Evolutionary conservation across 2,797 vertebrate species (phyloP), one percentile per base, ranked within the genome.

Genomic region (Carapus acus): DNA sequence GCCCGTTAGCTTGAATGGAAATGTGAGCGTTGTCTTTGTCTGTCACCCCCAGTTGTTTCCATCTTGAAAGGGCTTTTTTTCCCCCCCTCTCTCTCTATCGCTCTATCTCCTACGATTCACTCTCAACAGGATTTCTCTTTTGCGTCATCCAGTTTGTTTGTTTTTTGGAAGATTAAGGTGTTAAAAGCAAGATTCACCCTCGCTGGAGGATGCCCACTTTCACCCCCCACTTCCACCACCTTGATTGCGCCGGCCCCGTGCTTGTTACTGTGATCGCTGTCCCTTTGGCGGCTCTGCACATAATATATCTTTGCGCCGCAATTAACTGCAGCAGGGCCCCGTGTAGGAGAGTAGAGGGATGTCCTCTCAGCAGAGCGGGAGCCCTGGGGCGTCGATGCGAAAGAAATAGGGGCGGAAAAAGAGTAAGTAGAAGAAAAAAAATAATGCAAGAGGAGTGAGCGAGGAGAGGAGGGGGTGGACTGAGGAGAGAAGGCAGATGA

Each of bases 211-310:
- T 66, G 43, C 56, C 51, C 57, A 48, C 60, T 40, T 12, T 37
- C 58, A 9, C 53, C 19, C 21, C 44, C 38, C 43, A 39, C 57
- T 53, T 50, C 54, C 48, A 44, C 63, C 51, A 47, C 55, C 48
- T 56, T 52, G 23, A 22, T 60, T 53, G 56, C 4, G 0, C 56
- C 54, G 36, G 27, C 62, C 50, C 7, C 41, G 4, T 55, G 65
- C 80, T 78, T 76, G 74, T 81, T 83, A 77, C 74, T 49, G 71
- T 65, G 53, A 84, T 77, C 66, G 47, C 62, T 70, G 66, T 73
- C 69, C 71, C 62, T 73, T 71, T 50, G 56, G 58, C 47, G 59
- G 54, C 54, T 71, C 53, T 43, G 57, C 65, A 59, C 54, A 76
- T 69, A 61, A 67, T 74, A 71, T 43, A 69, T 67, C 54, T 75